Evolutionary conservation across 2,113 vertebrate genomes (phyloP), one percentile per base, ranked within the genome.

Genomic region (Dasyurus viverrinus): DNA sequence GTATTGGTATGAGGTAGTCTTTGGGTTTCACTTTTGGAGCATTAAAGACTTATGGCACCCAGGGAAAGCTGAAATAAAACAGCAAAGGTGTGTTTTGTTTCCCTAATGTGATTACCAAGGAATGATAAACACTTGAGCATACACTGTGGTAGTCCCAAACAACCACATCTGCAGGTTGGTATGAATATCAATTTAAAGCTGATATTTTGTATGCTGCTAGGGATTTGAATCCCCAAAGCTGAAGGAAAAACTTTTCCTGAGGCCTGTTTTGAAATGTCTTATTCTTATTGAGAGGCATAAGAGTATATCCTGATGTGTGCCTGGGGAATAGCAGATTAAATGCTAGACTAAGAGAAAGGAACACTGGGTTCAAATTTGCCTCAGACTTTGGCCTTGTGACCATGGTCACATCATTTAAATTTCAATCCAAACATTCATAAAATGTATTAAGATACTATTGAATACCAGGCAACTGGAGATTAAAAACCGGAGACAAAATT

Each of bases 261-360:
- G 92, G 91, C 96, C 27, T 42, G 92, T 90, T 97, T 95, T 95
- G 90, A 97, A 92, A 92, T 2, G 42, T 47, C 48, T 91, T 95
- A 90, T 95, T 57, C 22, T 91, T 76, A 90, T 5, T 23, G 1
- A 93, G 94, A 36, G 76, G 36, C 9, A 3, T 42, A 84, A 84
- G 68, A 84, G 1, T 84, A n/a, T 84, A 2, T 16, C 68, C 5
- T 84, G 36, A 84, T 84, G 16, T 76, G 6, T 84, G 16, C n/a
- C 68, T 84, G 30, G 68, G 19, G 68, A 42, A 22, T 0, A 8
- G n/a, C 42, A 84, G 16, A 84, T 84, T 84, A 19, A 76, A n/a
- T 76, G 68, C 14, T 76, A 14, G 36, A 76, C 14, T 76, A 84
- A 23, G n/a, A 84, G 6, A 84, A 42, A 84, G 5, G 2, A 84